These are phyloP conservation scores for Mirza zaza DNA, from an alignment of 2,113 vertebrate genomes.

Conservation along the genomic window DNA sequence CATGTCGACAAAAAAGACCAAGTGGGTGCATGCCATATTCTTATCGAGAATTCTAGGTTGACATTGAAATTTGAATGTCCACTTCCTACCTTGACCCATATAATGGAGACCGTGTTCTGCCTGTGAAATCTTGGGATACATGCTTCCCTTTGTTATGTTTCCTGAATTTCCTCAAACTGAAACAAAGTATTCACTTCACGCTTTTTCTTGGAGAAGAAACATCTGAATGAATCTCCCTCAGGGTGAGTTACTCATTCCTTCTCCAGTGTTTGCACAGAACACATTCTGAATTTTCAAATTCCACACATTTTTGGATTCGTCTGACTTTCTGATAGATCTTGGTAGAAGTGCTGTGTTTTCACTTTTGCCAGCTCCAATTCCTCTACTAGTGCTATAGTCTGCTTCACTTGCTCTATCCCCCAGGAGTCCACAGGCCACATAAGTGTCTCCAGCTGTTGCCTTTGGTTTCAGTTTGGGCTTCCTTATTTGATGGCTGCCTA, in stretches of 20 bases:
- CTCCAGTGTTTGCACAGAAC: background rate
- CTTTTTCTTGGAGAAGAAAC: constrained; percentile 7
- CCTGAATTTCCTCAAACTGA: background rate
- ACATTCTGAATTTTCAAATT: background rate
- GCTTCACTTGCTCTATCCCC: background rate
- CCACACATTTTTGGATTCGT: background rate
- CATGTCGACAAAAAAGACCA: background rate
- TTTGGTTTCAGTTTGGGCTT: background rate
- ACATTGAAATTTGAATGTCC: background rate
- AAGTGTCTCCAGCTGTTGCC: background rate
- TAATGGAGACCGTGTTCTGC: background rate
- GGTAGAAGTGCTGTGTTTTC: background rate
- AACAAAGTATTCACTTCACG: background rate
- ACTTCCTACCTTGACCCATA: background rate
- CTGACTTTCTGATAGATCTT: background rate
- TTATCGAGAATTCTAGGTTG: background rate
- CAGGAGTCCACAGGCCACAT: background rate
- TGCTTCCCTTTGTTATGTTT: background rate
- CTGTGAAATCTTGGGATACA: background rate
- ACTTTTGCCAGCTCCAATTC: background rate
- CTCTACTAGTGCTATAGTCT: background rate
- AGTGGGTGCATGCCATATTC: background rate
- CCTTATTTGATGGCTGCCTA: background rate
- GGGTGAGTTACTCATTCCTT: background rate
- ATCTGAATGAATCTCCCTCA: background rate